phyloP scores from a whole-genome alignment of 2,797 vertebrate genomes.

The Yasuhikotakia modesta region DNA sequence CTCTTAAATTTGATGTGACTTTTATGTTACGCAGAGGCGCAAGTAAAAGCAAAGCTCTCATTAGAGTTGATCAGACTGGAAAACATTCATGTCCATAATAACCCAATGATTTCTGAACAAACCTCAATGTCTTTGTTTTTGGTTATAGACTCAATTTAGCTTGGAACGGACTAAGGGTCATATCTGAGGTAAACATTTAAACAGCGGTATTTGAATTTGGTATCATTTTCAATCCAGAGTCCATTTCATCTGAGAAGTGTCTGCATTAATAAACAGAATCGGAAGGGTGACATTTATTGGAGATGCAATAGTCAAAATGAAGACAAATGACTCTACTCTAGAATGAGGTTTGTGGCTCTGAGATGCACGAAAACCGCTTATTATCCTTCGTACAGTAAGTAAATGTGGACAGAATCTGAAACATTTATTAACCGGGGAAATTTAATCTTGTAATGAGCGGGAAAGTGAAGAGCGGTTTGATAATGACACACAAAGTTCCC shows the following conservation, averaged over 20 bases:
- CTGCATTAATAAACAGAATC: constrained; percentile 1
- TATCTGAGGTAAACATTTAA: constrained; percentile 25
- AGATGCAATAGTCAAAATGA: constrained; percentile 35
- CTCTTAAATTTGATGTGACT: constrained; percentile 55
- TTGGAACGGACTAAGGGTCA: constrained; percentile 22
- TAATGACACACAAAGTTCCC: constrained; percentile 34
- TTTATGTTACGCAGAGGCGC: constrained; percentile 57
- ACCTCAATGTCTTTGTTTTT: constrained; percentile 41
- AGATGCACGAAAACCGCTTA: constrained; percentile 18
- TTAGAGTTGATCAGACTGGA: constrained; percentile 36
- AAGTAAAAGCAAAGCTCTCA: constrained; percentile 45
- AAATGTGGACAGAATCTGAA: constrained; percentile 31
- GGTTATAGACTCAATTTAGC: constrained; percentile 44
- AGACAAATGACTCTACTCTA: constrained; percentile 36
- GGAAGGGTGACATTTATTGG: constrained; percentile 12
- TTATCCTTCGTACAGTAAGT: constrained; percentile 15
- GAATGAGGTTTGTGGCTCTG: constrained; percentile 37
- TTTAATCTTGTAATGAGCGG: constrained; percentile 33
- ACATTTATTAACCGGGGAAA: constrained; percentile 36
- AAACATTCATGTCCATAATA: constrained; percentile 26
- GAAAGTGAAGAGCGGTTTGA: constrained; percentile 25
- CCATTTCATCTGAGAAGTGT: constrained; percentile 28
- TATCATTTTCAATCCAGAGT: constrained; percentile 22
- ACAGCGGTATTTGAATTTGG: constrained; percentile 7
- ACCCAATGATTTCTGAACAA: constrained; percentile 22